phyloP scores from a whole-genome alignment of 2,888 invertebrate genomes.

The Andricus curvator region DNA sequence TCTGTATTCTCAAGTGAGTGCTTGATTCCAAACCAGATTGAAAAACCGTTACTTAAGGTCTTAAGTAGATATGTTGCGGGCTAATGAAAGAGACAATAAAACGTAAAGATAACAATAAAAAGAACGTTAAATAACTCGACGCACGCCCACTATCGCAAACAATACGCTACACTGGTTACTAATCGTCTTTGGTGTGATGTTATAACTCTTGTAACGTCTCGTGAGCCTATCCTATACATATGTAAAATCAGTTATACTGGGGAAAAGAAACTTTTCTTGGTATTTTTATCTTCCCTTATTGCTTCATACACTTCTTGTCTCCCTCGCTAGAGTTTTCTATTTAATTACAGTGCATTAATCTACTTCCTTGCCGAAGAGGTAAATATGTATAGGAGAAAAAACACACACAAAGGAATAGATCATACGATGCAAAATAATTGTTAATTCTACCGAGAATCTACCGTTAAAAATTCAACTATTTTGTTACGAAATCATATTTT shows the following conservation, averaged over 20 bases:
- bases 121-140: neutral
- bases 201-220: conserved; percentile 19
- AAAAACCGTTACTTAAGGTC: too few relatives aligned
- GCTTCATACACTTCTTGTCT: neutral
- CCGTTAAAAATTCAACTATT: too few relatives aligned
- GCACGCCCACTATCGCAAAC: neutral
- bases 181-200: conserved; percentile 19
- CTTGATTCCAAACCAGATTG: too few relatives aligned
- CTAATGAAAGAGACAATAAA: neutral
- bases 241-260: neutral
- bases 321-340: neutral
- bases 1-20: too few relatives aligned
- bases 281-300: neutral
- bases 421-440: too few relatives aligned
- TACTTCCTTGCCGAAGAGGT: neutral
- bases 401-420: too few relatives aligned
- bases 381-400: too few relatives aligned
- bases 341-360: neutral
- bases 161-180: conserved; percentile 9
- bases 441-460: too few relatives aligned
- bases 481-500: too few relatives aligned
- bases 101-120: neutral
- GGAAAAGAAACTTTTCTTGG: neutral
- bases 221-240: neutral
- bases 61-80: too few relatives aligned